Base-by-base conservation (phyloP, 2,888 invertebrate species). In the Monochamus alternatus region DNA sequence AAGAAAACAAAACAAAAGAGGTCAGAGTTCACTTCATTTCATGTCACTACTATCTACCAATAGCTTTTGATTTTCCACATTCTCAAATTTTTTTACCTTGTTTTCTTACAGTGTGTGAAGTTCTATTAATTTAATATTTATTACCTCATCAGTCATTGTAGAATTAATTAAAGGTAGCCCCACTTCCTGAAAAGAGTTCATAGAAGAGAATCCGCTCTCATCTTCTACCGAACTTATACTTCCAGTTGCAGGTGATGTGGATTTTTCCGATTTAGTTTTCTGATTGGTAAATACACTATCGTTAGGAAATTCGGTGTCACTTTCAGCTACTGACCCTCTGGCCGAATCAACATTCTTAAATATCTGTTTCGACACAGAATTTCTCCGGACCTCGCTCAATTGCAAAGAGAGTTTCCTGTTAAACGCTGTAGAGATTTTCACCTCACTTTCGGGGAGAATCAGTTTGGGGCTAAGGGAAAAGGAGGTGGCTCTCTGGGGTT, bases 131-230 rank as follows among this genome's bases (percentile, higher is more conserved):
- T 38, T 0, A 38, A 38, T 38, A 38, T 38, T 38, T 38, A 77
- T 75, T 80, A 83, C 84, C 73, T 82, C 83, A 22, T 82, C 82
- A 30, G 78, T 77, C 77, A 81, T 79, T n/a, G 84, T 85, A 38
- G 86, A 85, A 77, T 85, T 84, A n/a, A 85, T 78, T n/a, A 86
- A 32, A 5, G 95, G 95, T 84, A 95, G 90, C 10, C 95, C 95
- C 64, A 95, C 92, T 86, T 96, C 95, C 89, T 95, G 95, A 86
- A 95, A 95, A 7, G 95, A 95, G 87, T 93, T 95, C 91, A 96
- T 94, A 8, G 95, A 95, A 12, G 95, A 95, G 88, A 96, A 96
- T 43, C 96, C 96, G 86, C 95, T 96, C 88, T 96, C 96, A 83
- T 95, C 95, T 87, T 96, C 96, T 9, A 90, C 90, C 0, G 89